Conservation (phyloP, 2,113 vertebrate species). For the Rhea americana region DNA sequence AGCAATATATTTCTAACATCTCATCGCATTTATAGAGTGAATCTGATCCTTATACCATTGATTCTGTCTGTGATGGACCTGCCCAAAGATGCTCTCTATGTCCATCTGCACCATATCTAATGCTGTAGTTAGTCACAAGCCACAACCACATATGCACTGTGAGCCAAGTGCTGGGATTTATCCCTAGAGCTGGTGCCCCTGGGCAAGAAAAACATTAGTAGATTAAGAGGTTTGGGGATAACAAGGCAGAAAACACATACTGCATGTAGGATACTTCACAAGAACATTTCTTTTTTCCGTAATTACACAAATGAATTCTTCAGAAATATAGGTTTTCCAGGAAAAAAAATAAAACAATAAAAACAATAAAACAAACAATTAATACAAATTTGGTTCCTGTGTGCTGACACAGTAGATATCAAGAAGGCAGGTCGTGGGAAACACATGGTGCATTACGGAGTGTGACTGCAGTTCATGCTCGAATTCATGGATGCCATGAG, state of each 20-base stretch:
- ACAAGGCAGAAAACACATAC: not conserved
- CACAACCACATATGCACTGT: not conserved
- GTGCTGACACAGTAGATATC: not conserved
- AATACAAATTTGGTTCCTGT: not conserved
- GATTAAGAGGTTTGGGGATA: not conserved
- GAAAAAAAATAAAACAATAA: accelerated
- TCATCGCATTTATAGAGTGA: not conserved
- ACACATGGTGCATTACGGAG: not conserved
- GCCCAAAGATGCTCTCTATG: not conserved
- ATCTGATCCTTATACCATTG: not conserved
- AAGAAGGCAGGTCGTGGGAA: not conserved
- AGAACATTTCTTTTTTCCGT: not conserved
- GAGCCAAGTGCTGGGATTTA: not conserved
- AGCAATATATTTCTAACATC: not conserved
- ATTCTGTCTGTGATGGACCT: not conserved
- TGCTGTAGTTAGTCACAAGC: not conserved
- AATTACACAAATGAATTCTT: not conserved
- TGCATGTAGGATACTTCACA: not conserved
- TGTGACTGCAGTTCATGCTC: not conserved
- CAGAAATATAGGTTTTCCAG: not conserved
- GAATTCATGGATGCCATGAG: not conserved
- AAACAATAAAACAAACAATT: not conserved
- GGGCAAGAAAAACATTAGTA: not conserved
- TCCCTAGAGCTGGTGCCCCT: not conserved
- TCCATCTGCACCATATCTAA: not conserved